phyloP scores from a whole-genome alignment of 2,113 vertebrate genomes.

The Colinus virginianus region DNA sequence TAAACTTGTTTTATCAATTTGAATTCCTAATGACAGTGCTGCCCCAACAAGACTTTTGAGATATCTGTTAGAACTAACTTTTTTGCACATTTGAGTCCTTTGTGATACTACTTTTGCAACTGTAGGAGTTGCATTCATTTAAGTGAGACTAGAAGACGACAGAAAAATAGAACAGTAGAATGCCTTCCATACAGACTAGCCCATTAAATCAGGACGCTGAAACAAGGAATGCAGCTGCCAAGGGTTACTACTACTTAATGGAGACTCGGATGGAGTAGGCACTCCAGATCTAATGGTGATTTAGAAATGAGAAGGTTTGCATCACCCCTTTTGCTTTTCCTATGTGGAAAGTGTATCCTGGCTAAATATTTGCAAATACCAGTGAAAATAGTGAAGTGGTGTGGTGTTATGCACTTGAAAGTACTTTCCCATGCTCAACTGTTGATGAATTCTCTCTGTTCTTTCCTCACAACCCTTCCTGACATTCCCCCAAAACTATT shows the following conservation, averaged over 20 bases:
- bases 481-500: background rate
- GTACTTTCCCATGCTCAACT: background rate
- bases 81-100: background rate
- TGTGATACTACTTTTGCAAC: rapidly evolving
- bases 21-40: background rate
- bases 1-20: background rate
- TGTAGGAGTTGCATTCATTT: background rate
- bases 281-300: background rate
- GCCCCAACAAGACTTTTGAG: rapidly evolving
- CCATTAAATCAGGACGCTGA: background rate
- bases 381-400: background rate
- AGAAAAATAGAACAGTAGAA: background rate
- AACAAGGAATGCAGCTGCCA: background rate
- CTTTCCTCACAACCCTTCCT: background rate
- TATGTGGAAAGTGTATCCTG: background rate
- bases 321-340: background rate
- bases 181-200: background rate
- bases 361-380: background rate
- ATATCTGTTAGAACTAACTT: background rate
- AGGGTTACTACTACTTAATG: background rate
- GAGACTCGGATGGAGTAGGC: background rate
- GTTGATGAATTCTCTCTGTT: background rate
- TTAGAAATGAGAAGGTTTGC: background rate
- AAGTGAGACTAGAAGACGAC: background rate
- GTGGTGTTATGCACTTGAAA: background rate